Evolutionary conservation across 2,888 invertebrate species (phyloP), one percentile per base, ranked within the genome.

Genomic region (Hyles lineata): DNA sequence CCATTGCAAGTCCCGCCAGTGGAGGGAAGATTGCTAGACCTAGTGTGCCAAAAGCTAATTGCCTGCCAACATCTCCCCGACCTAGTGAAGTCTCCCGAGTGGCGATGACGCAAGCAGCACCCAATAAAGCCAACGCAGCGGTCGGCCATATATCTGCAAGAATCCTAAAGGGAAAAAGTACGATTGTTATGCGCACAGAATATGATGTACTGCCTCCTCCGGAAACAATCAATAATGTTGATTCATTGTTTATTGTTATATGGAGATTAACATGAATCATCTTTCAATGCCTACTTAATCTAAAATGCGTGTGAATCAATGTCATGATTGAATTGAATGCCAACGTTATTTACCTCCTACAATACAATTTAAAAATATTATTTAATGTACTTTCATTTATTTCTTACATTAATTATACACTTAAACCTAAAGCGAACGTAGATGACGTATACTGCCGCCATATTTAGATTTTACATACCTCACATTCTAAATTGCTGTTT

Each of bases 71-170:
- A 84, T 97, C 97, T 0, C 97, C 97, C 55, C 97, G 95, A 1
- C 97, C 97, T 25, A 97, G 95, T 0, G 97, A 97, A 0, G 97
- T 97, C 87, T 97, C 97, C 52, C 97, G 95, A 0, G 97, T 97
- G 0, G 97, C 97, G 76, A 97, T 97, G n/a, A 97, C 97, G 62
- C 97, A 96, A 0, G 97, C 97, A 0, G 97, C 96, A 72, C 97
- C 96, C 1, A 97, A 89, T 8, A 98, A 86, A 0, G 97, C 96
- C 8, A 97, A 90, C 0, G 96, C 96, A 0, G 97, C 96, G 50
- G 97, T 96, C 15, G 97, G 96, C 88, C 97, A 97, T 69, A 97
- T 96, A 83, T 98, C 98, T 0, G 97, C 97, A 73, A 97, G 83
- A 35, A 96, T 95, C 80, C 97, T 95, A 71, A 50, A 72, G 73